A percentile compares a stretch with the other conserved stretches of the same genome.
phyloP scores from a whole-genome alignment of 2,797 vertebrate genomes.

The Zonotrichia albicollis region DNA sequence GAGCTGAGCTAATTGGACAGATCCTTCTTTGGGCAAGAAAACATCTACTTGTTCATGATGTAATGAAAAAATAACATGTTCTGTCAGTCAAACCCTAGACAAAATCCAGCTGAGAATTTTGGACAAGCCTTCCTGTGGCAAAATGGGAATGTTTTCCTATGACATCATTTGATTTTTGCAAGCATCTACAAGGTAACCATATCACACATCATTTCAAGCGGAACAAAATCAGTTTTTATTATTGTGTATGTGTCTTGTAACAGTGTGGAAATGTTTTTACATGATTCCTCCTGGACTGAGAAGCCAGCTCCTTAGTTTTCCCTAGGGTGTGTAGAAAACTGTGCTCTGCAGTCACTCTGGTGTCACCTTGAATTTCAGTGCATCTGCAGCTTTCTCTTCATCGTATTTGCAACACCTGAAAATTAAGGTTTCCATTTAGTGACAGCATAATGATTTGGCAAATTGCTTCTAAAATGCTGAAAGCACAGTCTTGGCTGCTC shows the following conservation, averaged over 20 bases:
- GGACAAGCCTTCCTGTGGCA: background rate
- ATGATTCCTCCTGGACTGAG: background rate
- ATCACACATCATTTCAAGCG: fast-evolving
- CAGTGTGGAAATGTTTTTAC: background rate
- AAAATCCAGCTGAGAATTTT: background rate
- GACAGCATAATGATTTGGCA: background rate
- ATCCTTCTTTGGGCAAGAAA: background rate
- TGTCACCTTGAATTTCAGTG: background rate
- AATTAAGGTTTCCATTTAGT: background rate
- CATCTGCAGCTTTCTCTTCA: background rate
- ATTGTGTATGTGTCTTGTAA: background rate
- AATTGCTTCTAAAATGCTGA: background rate
- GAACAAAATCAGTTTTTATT: background rate
- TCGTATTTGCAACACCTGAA: background rate
- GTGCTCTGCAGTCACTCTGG: background rate
- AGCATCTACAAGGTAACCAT: background rate
- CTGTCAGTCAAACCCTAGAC: background rate
- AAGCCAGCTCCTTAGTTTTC: background rate
- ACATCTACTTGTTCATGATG: background rate
- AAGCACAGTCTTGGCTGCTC: background rate
- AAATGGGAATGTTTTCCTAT: background rate
- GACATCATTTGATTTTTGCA: background rate
- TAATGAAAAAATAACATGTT: slow-evolving; percentile 3
- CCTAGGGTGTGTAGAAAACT: background rate
- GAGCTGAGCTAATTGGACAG: background rate